These are phyloP conservation scores for Aphaenogaster ashmeadi DNA, from an alignment of 1,140 invertebrate species.

Conservation along the genomic window DNA sequence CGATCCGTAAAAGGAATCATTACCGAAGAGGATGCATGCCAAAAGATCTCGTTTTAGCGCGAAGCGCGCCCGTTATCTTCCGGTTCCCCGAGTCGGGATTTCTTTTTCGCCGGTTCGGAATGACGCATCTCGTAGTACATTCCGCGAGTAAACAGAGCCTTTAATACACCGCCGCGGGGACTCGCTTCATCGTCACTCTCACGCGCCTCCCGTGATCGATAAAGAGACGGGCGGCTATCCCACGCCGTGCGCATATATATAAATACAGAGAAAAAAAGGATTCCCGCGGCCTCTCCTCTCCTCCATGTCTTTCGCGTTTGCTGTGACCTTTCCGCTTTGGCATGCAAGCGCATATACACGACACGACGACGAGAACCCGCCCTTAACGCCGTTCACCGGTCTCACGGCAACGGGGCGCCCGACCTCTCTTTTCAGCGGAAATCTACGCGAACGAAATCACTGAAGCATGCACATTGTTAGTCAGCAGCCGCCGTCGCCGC, in stretches of 20 bases:
- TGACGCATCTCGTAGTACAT: background rate
- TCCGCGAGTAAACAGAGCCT: slow-evolving; percentile 32
- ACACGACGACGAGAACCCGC: slow-evolving; percentile 35
- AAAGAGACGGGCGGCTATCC: slow-evolving; percentile 40
- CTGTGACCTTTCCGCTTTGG: slow-evolving; percentile 67
- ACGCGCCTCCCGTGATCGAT: slow-evolving; percentile 54
- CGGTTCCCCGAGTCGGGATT: background rate
- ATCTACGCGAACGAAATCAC: slow-evolving; percentile 72
- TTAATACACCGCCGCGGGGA: background rate
- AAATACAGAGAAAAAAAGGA: slow-evolving; percentile 9
- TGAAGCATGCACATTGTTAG: slow-evolving; percentile 79
- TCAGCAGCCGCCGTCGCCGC: slow-evolving; percentile 26
- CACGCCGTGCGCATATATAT: background rate
- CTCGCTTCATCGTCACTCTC: slow-evolving; percentile 8
- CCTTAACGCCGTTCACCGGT: slow-evolving; percentile 48
- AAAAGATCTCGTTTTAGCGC: background rate
- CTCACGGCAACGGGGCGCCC: slow-evolving; percentile 26
- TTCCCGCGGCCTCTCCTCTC: slow-evolving; percentile 10
- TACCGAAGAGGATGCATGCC: background rate
- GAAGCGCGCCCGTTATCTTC: background rate
- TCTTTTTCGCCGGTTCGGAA: slow-evolving; percentile 13
- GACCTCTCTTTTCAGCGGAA: slow-evolving; percentile 73
- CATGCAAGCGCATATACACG: background rate
- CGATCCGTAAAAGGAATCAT: background rate
- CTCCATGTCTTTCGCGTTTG: slow-evolving; percentile 9